Evolutionary conservation across 2,797 vertebrate species (phyloP).

Genomic region (Pseudochaenichthys georgianus): DNA sequence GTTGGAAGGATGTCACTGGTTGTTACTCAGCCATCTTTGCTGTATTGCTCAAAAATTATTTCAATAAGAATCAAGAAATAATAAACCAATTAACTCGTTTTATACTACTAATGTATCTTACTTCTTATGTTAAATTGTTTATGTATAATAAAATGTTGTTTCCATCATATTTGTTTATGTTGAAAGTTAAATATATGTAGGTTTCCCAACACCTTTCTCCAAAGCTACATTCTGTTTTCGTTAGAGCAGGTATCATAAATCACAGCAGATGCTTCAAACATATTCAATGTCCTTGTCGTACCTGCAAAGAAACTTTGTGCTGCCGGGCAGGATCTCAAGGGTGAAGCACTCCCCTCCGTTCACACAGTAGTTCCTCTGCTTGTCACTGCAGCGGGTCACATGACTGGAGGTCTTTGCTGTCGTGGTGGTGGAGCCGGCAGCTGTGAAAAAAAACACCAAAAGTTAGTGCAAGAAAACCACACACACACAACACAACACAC

Average conservation of each 20-base stretch:
- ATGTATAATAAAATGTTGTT: neutral
- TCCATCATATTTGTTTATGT: neutral
- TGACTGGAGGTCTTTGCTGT: constrained; percentile 93
- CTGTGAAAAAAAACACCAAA: constrained; percentile 61
- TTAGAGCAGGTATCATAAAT: neutral
- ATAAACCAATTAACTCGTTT: neutral
- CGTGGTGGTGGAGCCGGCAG: constrained; percentile 91
- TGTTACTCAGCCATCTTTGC: too few species aligned
- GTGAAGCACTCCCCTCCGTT: constrained; percentile 98
- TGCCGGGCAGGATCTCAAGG: constrained; percentile 93
- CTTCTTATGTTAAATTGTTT: neutral
- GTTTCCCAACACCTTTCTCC: neutral
- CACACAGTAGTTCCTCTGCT: constrained; percentile 95
- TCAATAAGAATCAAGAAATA: neutral
- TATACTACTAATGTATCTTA: neutral
- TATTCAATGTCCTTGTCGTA: constrained; percentile 67
- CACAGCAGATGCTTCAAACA: neutral
- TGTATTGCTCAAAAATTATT: neutral
- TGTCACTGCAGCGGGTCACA: constrained; percentile 91
- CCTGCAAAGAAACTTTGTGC: constrained; percentile 96
- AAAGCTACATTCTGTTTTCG: neutral
- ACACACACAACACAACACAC: neutral
- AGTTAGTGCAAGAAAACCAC: constrained; percentile 14
- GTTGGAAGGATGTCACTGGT: neutral
- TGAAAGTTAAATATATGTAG: neutral